Evolutionary conservation across 35 echinoderm and acorn worm species (phyloP).

Genomic region (Ptychodera flava): DNA sequence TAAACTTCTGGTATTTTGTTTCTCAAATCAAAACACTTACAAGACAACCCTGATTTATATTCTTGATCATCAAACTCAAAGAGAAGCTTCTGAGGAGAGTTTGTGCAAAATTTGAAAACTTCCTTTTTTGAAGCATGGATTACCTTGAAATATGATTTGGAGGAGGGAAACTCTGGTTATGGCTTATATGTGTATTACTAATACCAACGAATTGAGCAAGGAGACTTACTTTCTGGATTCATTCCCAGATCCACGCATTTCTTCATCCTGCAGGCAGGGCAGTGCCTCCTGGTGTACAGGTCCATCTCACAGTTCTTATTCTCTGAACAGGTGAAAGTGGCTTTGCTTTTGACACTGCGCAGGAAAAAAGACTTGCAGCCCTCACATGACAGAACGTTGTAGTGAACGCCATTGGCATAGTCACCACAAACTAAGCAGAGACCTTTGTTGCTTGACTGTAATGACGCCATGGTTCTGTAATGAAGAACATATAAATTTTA

Average conservation of each 20-base stretch:
- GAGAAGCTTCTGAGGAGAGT: too few species aligned
- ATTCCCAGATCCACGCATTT: constrained; percentile 81
- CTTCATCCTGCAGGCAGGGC: constrained; percentile 84
- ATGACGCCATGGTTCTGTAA: neutral
- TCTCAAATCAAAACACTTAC: too few species aligned
- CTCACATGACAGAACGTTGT: constrained; percentile 98
- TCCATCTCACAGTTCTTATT: constrained; percentile 92
- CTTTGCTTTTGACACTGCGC: constrained; percentile 68
- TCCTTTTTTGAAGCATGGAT: too few species aligned
- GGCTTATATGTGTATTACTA: too few species aligned
- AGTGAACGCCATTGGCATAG: constrained; percentile 90
- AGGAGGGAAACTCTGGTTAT: too few species aligned
- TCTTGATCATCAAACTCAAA: too few species aligned
- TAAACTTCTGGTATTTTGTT: too few species aligned
- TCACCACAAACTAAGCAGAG: constrained; percentile 90
- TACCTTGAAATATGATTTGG: too few species aligned
- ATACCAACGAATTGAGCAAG: too few species aligned
- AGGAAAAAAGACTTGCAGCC: constrained; percentile 98
- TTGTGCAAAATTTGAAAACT: too few species aligned
- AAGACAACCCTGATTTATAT: too few species aligned
- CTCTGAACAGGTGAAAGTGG: constrained; percentile 66
- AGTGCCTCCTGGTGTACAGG: constrained; percentile 91
- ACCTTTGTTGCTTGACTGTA: neutral
- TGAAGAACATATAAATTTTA: too few species aligned
- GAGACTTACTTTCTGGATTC: constrained; percentile 71